These are phyloP conservation scores for Microhierax caerulescens DNA, from an alignment of 2,797 vertebrate genomes.

Conservation along the genomic window DNA sequence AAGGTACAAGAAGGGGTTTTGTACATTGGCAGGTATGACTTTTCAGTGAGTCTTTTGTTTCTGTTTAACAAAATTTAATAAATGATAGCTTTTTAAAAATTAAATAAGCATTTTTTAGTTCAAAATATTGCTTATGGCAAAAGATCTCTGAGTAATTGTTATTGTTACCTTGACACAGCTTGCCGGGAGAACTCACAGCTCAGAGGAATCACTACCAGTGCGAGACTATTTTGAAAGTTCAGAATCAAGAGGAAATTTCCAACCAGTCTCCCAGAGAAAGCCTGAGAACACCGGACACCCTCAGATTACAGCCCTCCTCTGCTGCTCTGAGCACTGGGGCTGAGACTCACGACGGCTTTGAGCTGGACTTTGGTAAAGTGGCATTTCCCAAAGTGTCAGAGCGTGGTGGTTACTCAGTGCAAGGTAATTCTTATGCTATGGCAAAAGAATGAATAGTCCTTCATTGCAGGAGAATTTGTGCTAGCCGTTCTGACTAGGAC, in stretches of 20 bases:
- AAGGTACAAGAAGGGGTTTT: not conserved
- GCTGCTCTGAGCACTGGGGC: not conserved
- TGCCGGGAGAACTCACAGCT: not conserved
- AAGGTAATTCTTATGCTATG: not conserved
- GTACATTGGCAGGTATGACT: not conserved
- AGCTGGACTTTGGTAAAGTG: conserved; percentile 23
- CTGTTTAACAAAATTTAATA: not conserved
- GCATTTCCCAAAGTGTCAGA: not conserved
- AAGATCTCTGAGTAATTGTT: not conserved
- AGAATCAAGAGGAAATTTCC: not conserved
- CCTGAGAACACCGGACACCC: not conserved
- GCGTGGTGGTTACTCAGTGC: fast-evolving
- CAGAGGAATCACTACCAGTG: fast-evolving
- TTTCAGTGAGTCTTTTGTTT: not conserved
- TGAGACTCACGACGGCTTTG: not conserved
- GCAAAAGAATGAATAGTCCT: not conserved
- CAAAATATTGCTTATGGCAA: not conserved
- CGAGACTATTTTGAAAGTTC: not conserved
- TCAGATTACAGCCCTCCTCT: not conserved
- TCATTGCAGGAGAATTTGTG: not conserved
- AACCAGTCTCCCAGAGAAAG: not conserved
- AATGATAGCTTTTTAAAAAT: not conserved
- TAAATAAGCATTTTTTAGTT: not conserved
- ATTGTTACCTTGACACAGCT: conserved; percentile 3
- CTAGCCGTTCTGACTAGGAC: not conserved